Evolutionary conservation across 2,113 vertebrate genomes (phyloP), one percentile per base, ranked within the genome.

Genomic region (Sardina pilchardus): DNA sequence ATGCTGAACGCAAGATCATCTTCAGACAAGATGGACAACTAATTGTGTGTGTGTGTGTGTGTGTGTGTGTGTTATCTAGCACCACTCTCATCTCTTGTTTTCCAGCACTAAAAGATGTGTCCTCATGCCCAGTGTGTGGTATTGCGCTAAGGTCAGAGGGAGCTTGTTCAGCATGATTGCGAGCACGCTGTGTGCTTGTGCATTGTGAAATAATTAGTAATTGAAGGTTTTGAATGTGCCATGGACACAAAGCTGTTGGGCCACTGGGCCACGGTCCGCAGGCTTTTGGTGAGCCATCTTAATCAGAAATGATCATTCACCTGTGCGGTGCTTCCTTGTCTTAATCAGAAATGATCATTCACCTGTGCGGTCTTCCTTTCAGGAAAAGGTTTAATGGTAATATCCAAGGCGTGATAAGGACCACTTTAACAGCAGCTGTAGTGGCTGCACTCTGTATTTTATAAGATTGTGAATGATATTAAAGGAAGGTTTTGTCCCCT

Each of bases 1-100:
- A 16, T 16, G 16, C 48, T 16, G 47, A 48, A 48, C 47, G 12
- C 7, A 48, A 48, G 39, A 39, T 39, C 39, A 39, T 39, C 39
- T 48, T 48, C 47, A 48, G 12, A 48, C 1, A 14, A 48, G 12
- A 8, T 39, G 39, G 96, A 94, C n/a, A n/a, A 97, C 98, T 88
- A 98, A 98, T 26, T 97, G 97, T 94, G 98, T 99, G 94, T 97
- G 97, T 95, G 42, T 21, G 71, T 97, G 97, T 94, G 98, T 99
- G 94, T 97, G 97, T 95, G 42, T 21, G 71, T 44, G 48, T 3
- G 30, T 56, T 4, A 19, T 53, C 8, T 21, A 59, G 14, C 50
- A 53, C 17, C 47, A 21, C 50, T 53, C 16, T 14, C 50, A 53
- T 53, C 16, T 14, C 50, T 21, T 53, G 12, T 19, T 53, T 53